Base-by-base conservation (phyloP, 2,113 vertebrate species). In the Embiotoca jacksoni region DNA sequence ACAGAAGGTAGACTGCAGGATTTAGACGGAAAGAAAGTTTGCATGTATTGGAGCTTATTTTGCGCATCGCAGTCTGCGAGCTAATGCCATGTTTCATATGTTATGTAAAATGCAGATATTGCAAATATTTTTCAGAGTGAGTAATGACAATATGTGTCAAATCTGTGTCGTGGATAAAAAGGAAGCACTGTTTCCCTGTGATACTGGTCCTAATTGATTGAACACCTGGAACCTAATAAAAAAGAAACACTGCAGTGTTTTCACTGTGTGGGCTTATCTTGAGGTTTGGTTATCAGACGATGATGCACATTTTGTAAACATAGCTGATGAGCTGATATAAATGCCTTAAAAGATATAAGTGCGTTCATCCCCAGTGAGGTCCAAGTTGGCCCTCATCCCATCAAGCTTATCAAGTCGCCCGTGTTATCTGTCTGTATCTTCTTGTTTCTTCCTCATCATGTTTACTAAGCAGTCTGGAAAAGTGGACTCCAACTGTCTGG, bases 401-500 rank as follows among this genome's bases (percentile, higher is more conserved):
- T 72, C 72, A 37, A 0, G 32, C 77, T 30, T 39, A 59, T 81
- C 75, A 77, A 68, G 68, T 72, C 72, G 73, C 75, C 73, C 57
- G 73, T 39, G 36, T 70, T 71, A 86, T 86, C 75, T 56, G 72
- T 74, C 75, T 79, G 75, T 16, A 70, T 80, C 77, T 55, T 59
- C 61, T 16, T 72, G 55, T 35, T 70, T 16, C 54, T 69, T 75
- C 65, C 53, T 14, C 13, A 0, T 54, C 58, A 0, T 82, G 73
- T 86, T 86, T 81, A 88, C 65, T 6, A 65, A 83, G 74, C 72
- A 67, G 68, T 68, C 78, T 81, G 61, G 1, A 67, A 78, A 60
- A 64, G 39, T 41, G 37, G 33, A 80, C 58, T 77, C 71, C 64
- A 73, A 70, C 47, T 0, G n/a, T 67, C 61, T 65, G 83, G 56